Evolutionary conservation across 2,888 invertebrate species (phyloP).

Genomic region (Listrodromus nycthemerus): DNA sequence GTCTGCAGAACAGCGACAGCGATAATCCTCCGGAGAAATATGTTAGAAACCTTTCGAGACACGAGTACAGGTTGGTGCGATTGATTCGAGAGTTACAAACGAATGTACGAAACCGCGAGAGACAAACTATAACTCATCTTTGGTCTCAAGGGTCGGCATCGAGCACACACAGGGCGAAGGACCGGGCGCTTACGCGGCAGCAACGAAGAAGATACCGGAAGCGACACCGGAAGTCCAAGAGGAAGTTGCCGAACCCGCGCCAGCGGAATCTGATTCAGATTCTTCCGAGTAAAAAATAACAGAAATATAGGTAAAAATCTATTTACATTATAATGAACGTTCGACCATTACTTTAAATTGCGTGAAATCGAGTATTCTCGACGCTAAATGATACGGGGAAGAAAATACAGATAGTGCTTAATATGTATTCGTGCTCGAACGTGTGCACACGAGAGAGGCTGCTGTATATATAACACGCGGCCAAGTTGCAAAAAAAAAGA

Average conservation of each 20-base stretch:
- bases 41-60: conserved; percentile 97
- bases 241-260: conserved; percentile 82
- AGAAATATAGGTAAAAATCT: conserved; percentile 32
- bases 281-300: conserved; percentile 84
- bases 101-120: neutral
- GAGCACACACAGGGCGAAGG: conserved; percentile 93
- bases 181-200: conserved; percentile 89
- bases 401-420: conserved; percentile 45
- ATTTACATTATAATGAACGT: conserved; percentile 22
- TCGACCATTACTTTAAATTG: conserved; percentile 22
- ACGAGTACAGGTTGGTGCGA: conserved; percentile 92
- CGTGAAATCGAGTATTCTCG: conserved; percentile 10
- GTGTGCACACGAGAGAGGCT: conserved; percentile 34
- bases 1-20: conserved; percentile 93
- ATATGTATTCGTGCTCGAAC: conserved; percentile 43
- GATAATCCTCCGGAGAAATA: conserved; percentile 99
- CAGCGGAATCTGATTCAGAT: conserved; percentile 85
- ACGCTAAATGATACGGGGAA: conserved; percentile 21
- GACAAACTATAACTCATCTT: neutral
- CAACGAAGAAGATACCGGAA: conserved; percentile 85
- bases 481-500: conserved; percentile 4
- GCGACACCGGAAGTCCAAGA: conserved; percentile 79
- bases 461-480: conserved; percentile 13
- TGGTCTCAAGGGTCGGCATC: conserved; percentile 89
- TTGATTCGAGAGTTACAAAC: conserved; percentile 47